Evolutionary conservation across 2,797 vertebrate species (phyloP).

Genomic region (Chloroceryle amazona): DNA sequence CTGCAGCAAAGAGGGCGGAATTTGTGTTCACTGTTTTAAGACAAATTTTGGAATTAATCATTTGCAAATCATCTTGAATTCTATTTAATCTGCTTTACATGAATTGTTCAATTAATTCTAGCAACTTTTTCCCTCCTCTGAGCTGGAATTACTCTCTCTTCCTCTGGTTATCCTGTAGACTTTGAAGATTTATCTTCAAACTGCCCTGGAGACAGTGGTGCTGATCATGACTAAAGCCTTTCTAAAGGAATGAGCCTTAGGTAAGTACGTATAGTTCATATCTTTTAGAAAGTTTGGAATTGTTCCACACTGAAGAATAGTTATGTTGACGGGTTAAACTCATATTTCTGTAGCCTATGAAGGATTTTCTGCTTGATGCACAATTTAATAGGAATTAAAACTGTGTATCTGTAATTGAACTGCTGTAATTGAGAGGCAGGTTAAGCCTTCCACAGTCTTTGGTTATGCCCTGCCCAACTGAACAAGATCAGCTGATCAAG

Average conservation of each 20-base stretch:
- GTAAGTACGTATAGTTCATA: slow-evolving; percentile 7
- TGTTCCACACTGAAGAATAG: background rate
- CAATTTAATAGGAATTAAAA: background rate
- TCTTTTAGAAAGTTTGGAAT: background rate
- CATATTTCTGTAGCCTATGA: background rate
- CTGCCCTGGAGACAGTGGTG: slow-evolving; percentile 92
- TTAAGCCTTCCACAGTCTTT: background rate
- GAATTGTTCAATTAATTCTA: background rate
- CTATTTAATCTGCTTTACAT: background rate
- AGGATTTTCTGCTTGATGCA: background rate
- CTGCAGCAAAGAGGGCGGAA: background rate
- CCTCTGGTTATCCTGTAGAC: slow-evolving; percentile 79
- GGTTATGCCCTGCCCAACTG: background rate
- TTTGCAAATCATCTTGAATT: background rate
- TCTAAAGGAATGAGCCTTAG: slow-evolving; percentile 30
- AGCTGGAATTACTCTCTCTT: background rate
- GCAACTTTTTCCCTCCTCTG: background rate
- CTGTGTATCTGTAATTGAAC: background rate
- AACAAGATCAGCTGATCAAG: background rate
- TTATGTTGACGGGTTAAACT: background rate
- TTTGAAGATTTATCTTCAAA: slow-evolving; percentile 89
- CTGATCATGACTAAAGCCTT: slow-evolving; percentile 88
- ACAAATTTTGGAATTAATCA: background rate
- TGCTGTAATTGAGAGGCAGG: background rate
- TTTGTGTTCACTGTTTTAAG: background rate